These are phyloP conservation scores for Grammomys surdaster DNA, from an alignment of 2,113 vertebrate genomes.

Conservation along the genomic window DNA sequence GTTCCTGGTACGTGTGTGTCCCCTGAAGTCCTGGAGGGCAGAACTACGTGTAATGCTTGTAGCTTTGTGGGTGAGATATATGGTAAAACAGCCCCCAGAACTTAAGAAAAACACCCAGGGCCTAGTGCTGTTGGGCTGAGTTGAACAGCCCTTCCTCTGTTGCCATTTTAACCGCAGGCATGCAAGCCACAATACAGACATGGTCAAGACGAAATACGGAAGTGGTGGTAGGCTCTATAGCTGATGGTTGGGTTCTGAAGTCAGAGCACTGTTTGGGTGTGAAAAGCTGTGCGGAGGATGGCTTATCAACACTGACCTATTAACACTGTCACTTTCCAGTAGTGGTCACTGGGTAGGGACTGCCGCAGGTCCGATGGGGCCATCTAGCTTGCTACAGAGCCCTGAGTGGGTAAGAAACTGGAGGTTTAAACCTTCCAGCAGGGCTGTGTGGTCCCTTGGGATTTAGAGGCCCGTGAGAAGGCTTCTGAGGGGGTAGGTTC, in stretches of 20 bases:
- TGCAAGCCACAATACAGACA: conserved; percentile 68
- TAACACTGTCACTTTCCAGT: conserved; percentile 74
- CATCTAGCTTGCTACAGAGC: background rate
- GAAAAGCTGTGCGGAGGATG: conserved; percentile 42
- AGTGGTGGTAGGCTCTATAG: conserved; percentile 61
- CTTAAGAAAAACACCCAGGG: background rate
- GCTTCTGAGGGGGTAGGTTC: background rate
- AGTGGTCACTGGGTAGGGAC: background rate
- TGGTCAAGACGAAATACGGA: conserved; percentile 70
- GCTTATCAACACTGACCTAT: conserved; percentile 72
- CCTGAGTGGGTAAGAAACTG: background rate
- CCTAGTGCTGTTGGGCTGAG: background rate
- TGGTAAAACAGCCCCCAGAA: background rate
- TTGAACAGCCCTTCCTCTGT: background rate
- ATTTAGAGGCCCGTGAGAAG: background rate
- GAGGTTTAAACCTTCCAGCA: background rate
- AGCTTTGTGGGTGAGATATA: background rate
- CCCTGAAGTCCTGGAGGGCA: background rate
- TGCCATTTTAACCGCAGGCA: background rate
- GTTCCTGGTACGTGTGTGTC: background rate
- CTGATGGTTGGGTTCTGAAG: background rate
- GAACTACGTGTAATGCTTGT: background rate
- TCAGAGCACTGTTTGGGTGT: conserved; percentile 39
- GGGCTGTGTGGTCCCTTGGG: rapidly evolving
- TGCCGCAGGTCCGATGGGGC: conserved; percentile 49